Evolutionary conservation across 37 sponge, comb jelly and placozoan species (phyloP), one percentile per base, ranked within the genome.

Genomic region (Theonella swinhoei): DNA sequence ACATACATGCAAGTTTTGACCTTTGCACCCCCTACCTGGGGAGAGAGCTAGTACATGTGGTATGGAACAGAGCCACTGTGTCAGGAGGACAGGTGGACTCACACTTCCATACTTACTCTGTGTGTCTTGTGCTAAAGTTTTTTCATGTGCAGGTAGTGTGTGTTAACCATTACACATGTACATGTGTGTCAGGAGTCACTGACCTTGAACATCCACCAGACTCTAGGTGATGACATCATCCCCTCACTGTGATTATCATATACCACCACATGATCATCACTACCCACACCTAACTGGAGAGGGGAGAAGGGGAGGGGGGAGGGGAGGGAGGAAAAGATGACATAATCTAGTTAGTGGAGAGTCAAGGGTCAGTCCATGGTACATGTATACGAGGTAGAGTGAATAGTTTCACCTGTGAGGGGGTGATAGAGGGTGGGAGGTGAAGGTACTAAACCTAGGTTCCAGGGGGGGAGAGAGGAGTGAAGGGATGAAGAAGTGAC

Each of bases 201-300:
- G 37, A 92, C 93, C 74, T 81, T 88, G 68, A 95, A 88, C 89
- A 87, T 83, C 89, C 88, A 91, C 95, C 95, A 95, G 31, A 83
- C 80, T 28, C 95, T 78, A 29, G 92, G 79, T 29, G 92, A 72
- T 17, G 95, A 88, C 74, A 95, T 91, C 64, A 91, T 25, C 3
- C 95, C 95, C 54, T 81, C 36, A 2, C 68, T 79, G 77, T 91
- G 91, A 66, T 88, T 88, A 70, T 95, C 95, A 62, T 95, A 95
- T 8, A 95, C 74, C 20, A 95, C 68, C 39, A 95, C 87, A 80
- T 88, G 89, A 71, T 58, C 40, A 23, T 91, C 65, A 36, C 85
- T 91, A 7, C 43, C 31, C 0, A 95, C 76, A 30, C 95, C 95
- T 39, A 94, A 69, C 95, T 94, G 71, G 30, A 11, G 39, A 26